These are phyloP conservation scores for Eumerus sabulonum DNA, from an alignment of 2,888 invertebrate species.

Conservation along the genomic window DNA sequence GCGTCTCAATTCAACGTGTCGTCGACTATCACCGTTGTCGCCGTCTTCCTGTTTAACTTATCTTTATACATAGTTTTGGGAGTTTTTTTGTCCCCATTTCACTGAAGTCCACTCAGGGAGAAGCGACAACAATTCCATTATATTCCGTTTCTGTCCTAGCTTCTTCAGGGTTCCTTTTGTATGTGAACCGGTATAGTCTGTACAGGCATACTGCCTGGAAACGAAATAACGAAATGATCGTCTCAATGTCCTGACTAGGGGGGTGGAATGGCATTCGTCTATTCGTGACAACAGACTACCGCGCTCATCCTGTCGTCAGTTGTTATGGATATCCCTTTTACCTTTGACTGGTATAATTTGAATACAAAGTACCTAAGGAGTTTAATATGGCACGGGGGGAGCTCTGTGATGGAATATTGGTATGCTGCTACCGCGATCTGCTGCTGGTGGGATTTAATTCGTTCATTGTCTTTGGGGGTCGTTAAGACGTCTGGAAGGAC, in stretches of 20 bases:
- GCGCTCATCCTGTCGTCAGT: slow-evolving; percentile 46
- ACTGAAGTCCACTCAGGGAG: slow-evolving; percentile 29
- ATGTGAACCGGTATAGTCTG: too few species aligned
- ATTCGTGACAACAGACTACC: slow-evolving; percentile 3
- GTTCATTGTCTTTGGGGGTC: slow-evolving; percentile 52
- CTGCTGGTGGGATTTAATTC: slow-evolving; percentile 45
- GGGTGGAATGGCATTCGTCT: background rate
- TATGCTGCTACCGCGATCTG: slow-evolving; percentile 28
- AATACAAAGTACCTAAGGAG: slow-evolving; percentile 63
- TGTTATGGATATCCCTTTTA: slow-evolving; percentile 66
- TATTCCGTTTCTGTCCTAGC: slow-evolving; percentile 36
- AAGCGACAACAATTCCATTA: slow-evolving; percentile 58
- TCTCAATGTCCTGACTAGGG: slow-evolving; percentile 36
- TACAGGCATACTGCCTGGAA: background rate
- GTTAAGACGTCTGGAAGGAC: slow-evolving; percentile 59
- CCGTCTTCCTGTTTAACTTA: background rate
- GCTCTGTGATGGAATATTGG: background rate
- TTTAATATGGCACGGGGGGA: slow-evolving; percentile 38
- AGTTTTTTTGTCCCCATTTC: slow-evolving; percentile 4
- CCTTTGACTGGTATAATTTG: slow-evolving; percentile 65
- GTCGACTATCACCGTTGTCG: background rate
- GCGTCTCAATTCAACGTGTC: slow-evolving; percentile 9
- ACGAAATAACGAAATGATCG: slow-evolving; percentile 36
- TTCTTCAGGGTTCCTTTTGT: too few species aligned
- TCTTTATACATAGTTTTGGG: too few species aligned